Evolutionary conservation across 2,797 vertebrate genomes (phyloP), one percentile per base, ranked within the genome.

Genomic region (Chaunax sp.): DNA sequence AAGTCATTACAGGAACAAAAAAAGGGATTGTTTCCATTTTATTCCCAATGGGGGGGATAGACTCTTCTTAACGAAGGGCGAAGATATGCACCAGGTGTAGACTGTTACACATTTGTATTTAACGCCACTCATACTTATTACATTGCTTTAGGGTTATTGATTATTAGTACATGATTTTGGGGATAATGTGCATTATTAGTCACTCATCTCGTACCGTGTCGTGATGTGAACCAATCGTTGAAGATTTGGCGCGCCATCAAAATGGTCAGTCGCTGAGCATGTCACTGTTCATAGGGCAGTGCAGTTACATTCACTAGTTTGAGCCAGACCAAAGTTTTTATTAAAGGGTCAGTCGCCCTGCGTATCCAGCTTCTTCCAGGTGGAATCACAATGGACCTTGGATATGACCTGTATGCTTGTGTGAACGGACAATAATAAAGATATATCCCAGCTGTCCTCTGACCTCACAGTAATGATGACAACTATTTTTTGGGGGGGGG

Each of bases 391-490:
- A 38, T 44, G 71, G 72, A 82, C 62, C 74, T 82, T 68, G 69
- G 73, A 84, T 86, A 69, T 80, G 72, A 82, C 60, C 66, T 90
- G 75, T 93, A 77, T 92, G 89, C 94, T 82, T 90, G 89, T 95
- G 93, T 91, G 87, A 93, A 91, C 89, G 90, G 94, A 92, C 87
- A 90, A 83, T 82, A 96, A 96, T 96, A 96, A 97, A 97, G 78
- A 77, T 60, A 71, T 53, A 82, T 72, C 91, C 72, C 80, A 87
- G 78, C 74, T 80, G 80, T 71, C 43, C 23, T 43, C 4, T 6
- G 26, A 28, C 18, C 6, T 4, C 38, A 16, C 38, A 40, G 14
- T 16, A 40, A 16, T 14, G 14, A 5, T 35, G 33, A n/a, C n/a
- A n/a, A n/a, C n/a, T n/a, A n/a, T n/a, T n/a, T n/a, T n/a, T n/a